Base-by-base conservation (phyloP, 2,113 vertebrate genomes). In the Hyaena hyaena region DNA sequence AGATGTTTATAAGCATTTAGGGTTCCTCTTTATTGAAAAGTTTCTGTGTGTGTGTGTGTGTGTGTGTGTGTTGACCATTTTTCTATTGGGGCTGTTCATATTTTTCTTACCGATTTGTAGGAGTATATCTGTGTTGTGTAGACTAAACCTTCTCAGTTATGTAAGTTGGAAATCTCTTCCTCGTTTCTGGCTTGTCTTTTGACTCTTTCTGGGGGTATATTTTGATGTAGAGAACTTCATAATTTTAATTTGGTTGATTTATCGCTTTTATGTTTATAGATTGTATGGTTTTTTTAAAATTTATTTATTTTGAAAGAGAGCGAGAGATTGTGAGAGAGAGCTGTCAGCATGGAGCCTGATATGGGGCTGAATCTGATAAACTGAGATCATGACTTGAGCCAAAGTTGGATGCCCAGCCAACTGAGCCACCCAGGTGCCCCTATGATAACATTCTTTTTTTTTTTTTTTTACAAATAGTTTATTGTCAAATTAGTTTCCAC, bases 231-330 rank as follows among this genome's bases (percentile, higher is more conserved):
- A 77, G 48, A 85, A 77, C 10, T 65, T 73, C 10, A 33, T 74
- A 53, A 74, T 89, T 94, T 94, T 89, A 43, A 55, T 76, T 84
- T 55, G 53, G n/a, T 95, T 95, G 80, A 90, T 35, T 48, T 85
- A 53, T 68, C 10, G 77, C 28, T 66, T 83, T 55, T 63, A n/a
- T 88, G 85, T 33, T 89, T 83, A 71, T 73, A 89, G 77, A 19
- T 68, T 43, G 28, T 71, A 14, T 6, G 24, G 76, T 74, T 90
- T 48, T 58, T 58, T 19, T n/a, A n/a, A n/a, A 58, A 69, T n/a
- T 68, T 68, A 68, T 68, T 68, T 68, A 58, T 58, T 58, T 58
- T 17, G 21, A 61, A 33, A 69, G 14, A 68, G 15, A 19, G 4
- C 10, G 4, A 21, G n/a, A 50, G 50, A 11, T 3, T 1, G 14